These are phyloP conservation scores for Microplitis manilae DNA, from an alignment of 2,888 invertebrate species.

Conservation along the genomic window DNA sequence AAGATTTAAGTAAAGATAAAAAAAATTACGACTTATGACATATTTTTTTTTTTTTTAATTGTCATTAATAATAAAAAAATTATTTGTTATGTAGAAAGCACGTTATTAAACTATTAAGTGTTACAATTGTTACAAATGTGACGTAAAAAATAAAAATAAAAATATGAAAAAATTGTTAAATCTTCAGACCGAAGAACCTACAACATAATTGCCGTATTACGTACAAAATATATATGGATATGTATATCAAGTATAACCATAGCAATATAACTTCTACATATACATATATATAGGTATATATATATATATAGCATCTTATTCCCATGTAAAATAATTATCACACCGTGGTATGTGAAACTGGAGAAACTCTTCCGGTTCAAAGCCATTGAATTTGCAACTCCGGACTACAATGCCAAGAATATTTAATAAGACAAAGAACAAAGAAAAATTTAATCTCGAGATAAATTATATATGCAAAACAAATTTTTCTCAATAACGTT, in stretches of 20 bases:
- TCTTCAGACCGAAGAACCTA: slow-evolving; percentile 1
- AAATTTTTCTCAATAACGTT: neutral
- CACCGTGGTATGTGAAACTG: slow-evolving; percentile 65
- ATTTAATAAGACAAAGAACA: neutral
- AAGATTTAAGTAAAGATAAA: neutral
- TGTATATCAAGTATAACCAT: neutral
- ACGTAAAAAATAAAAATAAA: slow-evolving; percentile 5
- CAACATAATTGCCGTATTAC: slow-evolving; percentile 14
- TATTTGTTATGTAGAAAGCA: slow-evolving; percentile 8
- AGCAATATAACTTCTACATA: neutral
- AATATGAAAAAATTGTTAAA: neutral
- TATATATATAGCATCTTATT: slow-evolving; percentile 53
- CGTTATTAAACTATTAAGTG: neutral
- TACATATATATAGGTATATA: slow-evolving; percentile 9
- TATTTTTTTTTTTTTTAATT: neutral
- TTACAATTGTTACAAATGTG: neutral
- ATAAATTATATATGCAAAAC: neutral
- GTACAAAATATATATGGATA: neutral
- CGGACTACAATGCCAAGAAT: neutral
- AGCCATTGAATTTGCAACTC: slow-evolving; percentile 42
- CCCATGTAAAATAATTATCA: slow-evolving; percentile 66
- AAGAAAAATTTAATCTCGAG: neutral
- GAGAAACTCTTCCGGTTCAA: slow-evolving; percentile 68
- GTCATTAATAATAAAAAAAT: neutral
- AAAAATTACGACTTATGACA: neutral